Conservation (phyloP, 2,797 vertebrate genomes). For the Mus caroli region DNA sequence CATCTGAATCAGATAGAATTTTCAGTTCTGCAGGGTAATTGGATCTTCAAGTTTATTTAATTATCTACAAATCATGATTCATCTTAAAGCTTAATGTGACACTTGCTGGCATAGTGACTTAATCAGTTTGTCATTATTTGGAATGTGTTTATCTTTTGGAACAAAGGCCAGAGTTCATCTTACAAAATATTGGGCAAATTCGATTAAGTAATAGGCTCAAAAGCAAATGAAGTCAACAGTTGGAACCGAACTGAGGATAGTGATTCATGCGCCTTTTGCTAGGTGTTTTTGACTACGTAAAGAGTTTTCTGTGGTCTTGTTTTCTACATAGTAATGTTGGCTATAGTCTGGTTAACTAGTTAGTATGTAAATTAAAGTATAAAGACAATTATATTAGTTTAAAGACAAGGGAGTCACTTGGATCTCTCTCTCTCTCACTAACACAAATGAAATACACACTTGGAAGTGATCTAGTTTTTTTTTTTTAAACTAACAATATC, state of each 20-base stretch:
- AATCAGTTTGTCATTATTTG: slow-evolving; percentile 65
- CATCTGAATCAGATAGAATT: slow-evolving; percentile 28
- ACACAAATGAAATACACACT: neutral
- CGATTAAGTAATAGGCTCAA: slow-evolving; percentile 58
- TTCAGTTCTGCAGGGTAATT: neutral
- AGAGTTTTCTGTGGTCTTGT: slow-evolving; percentile 7
- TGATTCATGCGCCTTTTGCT: neutral
- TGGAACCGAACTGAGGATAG: neutral
- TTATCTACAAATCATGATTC: slow-evolving; percentile 29
- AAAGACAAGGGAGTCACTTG: neutral
- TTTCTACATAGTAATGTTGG: neutral
- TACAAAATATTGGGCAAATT: slow-evolving; percentile 56
- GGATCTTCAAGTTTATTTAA: slow-evolving; percentile 63
- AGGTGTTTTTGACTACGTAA: neutral
- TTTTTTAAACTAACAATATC: neutral
- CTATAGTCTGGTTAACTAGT: neutral
- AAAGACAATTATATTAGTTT: neutral
- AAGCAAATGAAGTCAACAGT: slow-evolving; percentile 64
- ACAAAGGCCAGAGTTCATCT: slow-evolving; percentile 46
- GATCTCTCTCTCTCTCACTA: neutral
- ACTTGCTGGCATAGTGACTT: slow-evolving; percentile 53
- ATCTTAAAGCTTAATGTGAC: slow-evolving; percentile 69
- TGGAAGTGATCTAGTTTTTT: neutral
- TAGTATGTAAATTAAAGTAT: neutral
- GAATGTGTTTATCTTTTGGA: slow-evolving; percentile 69